Conservation (phyloP, 2,888 invertebrate species). For the Lissonota sp. region DNA sequence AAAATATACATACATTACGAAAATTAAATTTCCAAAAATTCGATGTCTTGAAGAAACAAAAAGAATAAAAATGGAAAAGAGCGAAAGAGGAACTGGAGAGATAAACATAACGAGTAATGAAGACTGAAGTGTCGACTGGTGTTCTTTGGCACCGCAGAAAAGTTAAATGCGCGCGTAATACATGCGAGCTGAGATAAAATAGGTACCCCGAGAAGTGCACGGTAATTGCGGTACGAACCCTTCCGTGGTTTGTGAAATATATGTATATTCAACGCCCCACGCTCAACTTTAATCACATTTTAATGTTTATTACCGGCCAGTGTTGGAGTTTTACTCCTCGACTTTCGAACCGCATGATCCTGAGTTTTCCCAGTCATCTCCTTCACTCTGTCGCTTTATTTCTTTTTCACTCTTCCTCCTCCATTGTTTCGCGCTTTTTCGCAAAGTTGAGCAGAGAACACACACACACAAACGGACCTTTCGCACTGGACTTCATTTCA, state of each 20-base stretch:
- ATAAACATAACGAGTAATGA: no score
- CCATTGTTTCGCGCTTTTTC: neutral
- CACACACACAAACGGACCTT: neutral
- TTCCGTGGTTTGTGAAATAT: constrained; percentile 31
- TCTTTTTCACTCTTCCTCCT: neutral
- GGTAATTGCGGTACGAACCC: constrained; percentile 58
- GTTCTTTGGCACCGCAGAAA: no score
- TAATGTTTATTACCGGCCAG: constrained; percentile 56
- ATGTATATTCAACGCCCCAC: neutral
- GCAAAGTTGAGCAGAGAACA: neutral
- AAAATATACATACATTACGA: neutral
- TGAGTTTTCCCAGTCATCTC: neutral
- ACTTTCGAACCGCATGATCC: neutral
- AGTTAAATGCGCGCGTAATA: no score
- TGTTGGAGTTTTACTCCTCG: constrained; percentile 50
- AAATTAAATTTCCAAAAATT: no score
- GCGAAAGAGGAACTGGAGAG: no score
- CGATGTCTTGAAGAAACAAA: no score
- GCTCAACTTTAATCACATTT: constrained; percentile 54
- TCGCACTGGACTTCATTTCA: neutral
- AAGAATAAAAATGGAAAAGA: no score
- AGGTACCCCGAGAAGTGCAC: constrained; percentile 39
- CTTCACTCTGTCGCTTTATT: constrained; percentile 4
- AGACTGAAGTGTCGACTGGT: no score
- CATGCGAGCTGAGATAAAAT: no score